Conservation (phyloP, 2,113 vertebrate genomes). For the Excalfactoria chinensis region DNA sequence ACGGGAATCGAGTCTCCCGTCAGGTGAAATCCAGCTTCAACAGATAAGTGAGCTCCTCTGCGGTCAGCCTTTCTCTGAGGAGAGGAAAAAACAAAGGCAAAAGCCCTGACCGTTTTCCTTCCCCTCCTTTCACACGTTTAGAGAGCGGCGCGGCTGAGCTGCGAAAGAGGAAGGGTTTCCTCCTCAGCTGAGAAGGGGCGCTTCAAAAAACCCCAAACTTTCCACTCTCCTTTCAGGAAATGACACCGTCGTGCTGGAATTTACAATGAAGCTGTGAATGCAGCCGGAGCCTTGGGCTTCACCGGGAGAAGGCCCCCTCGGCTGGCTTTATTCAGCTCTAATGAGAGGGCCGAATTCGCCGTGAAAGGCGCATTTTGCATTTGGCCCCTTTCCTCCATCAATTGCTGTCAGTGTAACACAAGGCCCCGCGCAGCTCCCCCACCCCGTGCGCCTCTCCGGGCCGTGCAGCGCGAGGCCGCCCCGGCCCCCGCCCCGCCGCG, state of each 20-base stretch:
- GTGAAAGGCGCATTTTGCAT: constrained; percentile 51
- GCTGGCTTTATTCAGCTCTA: constrained; percentile 58
- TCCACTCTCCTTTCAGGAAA: constrained; percentile 69
- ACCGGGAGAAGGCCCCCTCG: constrained; percentile 57
- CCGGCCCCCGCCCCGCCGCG: constrained; percentile 76
- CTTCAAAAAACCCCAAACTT: not conserved
- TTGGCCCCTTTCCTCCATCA: constrained; percentile 73
- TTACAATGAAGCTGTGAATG: constrained; percentile 70
- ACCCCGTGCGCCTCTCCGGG: constrained; percentile 45
- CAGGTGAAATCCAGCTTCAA: not conserved
- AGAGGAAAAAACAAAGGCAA: not conserved
- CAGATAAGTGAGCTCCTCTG: not conserved
- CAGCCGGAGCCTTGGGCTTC: not conserved
- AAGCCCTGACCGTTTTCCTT: not conserved
- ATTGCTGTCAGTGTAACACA: constrained; percentile 76
- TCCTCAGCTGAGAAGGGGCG: constrained; percentile 14
- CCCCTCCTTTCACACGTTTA: not conserved
- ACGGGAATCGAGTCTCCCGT: not conserved
- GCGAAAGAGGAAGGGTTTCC: not conserved
- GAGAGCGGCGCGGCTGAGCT: not conserved
- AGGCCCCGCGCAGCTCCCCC: constrained; percentile 62
- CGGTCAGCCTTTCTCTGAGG: not conserved
- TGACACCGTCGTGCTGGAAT: constrained; percentile 71
- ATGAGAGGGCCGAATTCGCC: constrained; percentile 57
- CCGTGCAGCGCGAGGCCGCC: constrained; percentile 57